Evolutionary conservation across 2,888 invertebrate genomes (phyloP).

Genomic region (Rhagophthalmus giganteus): DNA sequence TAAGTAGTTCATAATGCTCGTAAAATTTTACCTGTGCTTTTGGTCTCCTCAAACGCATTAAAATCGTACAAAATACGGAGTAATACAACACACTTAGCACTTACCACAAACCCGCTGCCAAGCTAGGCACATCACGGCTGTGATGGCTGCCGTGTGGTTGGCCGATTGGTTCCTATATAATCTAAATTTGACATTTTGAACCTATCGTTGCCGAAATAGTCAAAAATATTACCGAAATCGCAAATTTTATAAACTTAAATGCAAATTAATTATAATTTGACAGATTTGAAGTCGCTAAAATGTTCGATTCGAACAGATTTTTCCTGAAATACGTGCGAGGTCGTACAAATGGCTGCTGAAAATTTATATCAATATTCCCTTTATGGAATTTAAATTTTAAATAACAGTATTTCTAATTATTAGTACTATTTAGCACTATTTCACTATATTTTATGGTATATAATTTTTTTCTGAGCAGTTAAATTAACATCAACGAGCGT

Average conservation of each 20-base stretch:
- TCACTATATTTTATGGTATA: no score
- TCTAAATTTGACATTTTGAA: constrained; percentile 27
- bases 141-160: constrained; percentile 51
- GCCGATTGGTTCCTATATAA: constrained; percentile 25
- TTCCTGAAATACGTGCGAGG: constrained; percentile 24
- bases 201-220: constrained; percentile 29
- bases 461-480: no score
- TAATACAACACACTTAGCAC: constrained; percentile 57
- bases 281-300: no score
- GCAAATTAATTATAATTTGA: constrained; percentile 13
- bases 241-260: constrained; percentile 30
- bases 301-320: constrained; percentile 23
- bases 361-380: not conserved
- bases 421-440: no score
- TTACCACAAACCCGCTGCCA: constrained; percentile 54
- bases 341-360: constrained; percentile 29
- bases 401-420: no score
- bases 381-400: no score
- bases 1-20: constrained; percentile 15
- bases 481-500: no score
- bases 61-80: constrained; percentile 56
- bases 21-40: constrained; percentile 54
- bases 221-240: constrained; percentile 41
- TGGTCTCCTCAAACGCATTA: constrained; percentile 55
- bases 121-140: constrained; percentile 53